Conservation (phyloP, 2,888 invertebrate genomes). For the Acrobasis consociella region DNA sequence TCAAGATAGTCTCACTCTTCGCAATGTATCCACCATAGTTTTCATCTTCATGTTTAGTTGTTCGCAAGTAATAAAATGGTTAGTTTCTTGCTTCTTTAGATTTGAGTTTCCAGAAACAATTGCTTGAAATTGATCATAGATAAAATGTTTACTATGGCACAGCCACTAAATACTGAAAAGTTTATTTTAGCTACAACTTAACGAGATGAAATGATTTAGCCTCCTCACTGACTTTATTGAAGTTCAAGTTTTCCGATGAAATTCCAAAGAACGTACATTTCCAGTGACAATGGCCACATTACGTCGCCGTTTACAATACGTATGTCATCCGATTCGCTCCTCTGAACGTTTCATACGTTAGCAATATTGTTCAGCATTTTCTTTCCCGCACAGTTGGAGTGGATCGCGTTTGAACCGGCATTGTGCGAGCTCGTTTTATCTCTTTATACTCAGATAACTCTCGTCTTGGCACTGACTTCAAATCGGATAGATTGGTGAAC, state of each 20-base stretch:
- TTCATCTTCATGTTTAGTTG: no score
- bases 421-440: conserved; percentile 25
- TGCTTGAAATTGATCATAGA: no score
- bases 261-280: neutral
- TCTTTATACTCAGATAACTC: conserved; percentile 33
- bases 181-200: no score
- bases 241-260: neutral
- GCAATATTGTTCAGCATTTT: conserved; percentile 9
- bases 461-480: conserved; percentile 29
- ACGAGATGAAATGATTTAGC: no score
- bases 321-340: conserved; percentile 13
- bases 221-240: no score
- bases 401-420: conserved; percentile 15
- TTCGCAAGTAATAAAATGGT: no score
- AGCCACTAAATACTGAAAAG: no score
- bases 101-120: no score
- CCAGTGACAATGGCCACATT: neutral
- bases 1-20: no score
- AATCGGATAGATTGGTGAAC: neutral
- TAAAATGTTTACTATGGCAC: no score
- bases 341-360: conserved; percentile 12
- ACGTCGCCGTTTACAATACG: conserved; percentile 1
- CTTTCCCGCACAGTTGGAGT: conserved; percentile 13
- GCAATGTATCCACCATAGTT: no score
- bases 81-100: no score